These are phyloP conservation scores for Patagioenas fasciata DNA, from an alignment of 2,113 vertebrate genomes.

Conservation along the genomic window DNA sequence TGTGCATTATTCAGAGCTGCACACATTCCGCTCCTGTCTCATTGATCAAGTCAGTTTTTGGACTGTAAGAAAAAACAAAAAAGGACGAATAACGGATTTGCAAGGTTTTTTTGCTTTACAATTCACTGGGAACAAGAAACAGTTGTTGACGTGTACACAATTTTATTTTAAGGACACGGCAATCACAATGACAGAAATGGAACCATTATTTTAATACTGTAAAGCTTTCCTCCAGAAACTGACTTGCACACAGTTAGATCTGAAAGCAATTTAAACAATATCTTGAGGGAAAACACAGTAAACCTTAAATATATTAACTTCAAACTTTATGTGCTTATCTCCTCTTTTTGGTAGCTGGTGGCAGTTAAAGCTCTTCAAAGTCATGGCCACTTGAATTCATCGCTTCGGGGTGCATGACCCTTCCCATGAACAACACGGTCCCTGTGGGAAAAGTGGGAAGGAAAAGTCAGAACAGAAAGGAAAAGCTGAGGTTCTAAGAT, in stretches of 20 bases:
- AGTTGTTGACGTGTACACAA: conserved; percentile 59
- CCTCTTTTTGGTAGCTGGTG: conserved; percentile 39
- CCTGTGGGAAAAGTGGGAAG: conserved; percentile 69
- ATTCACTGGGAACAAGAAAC: conserved; percentile 63
- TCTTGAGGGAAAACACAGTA: conserved; percentile 68
- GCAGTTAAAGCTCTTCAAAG: conserved; percentile 88
- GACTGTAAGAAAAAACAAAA: conserved; percentile 29
- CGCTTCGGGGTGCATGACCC: conserved; percentile 95
- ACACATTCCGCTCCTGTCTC: neutral
- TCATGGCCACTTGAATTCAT: conserved; percentile 86
- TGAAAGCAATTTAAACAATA: conserved; percentile 65
- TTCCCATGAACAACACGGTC: conserved; percentile 92
- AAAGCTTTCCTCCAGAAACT: conserved; percentile 68
- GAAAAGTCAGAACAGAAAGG: neutral
- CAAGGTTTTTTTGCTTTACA: conserved; percentile 11
- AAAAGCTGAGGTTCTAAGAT: neutral
- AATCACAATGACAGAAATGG: conserved; percentile 70
- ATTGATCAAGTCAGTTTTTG: conserved; percentile 26
- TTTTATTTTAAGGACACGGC: conserved; percentile 80
- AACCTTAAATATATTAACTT: conserved; percentile 76
- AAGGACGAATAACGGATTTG: neutral
- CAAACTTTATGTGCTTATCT: conserved; percentile 77
- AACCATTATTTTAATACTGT: conserved; percentile 69
- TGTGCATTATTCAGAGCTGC: conserved; percentile 22
- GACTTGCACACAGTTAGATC: conserved; percentile 57